Base-by-base conservation (phyloP, 2,113 vertebrate species). In the Ammospiza caudacuta region DNA sequence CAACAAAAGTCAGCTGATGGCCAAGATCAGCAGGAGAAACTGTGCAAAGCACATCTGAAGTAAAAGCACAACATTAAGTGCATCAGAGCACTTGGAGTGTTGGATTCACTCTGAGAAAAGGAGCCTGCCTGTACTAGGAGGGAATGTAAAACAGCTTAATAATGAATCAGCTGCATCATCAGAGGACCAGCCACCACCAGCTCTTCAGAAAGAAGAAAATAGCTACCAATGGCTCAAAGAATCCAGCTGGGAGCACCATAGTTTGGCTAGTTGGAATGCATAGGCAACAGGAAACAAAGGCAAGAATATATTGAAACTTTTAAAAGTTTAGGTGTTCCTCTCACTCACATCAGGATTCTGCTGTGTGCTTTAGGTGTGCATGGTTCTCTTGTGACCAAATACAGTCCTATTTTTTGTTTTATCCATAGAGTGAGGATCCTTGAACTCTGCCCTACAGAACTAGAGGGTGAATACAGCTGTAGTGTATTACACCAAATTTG, bases 391-490 rank as follows among this genome's bases (percentile, higher is more conserved):
- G 1, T 33, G n/a, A 63, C 57, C 58, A 43, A 62, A 76, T 35
- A 43, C 24, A 63, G 16, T 6, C n/a, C 29, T 35, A 21, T 12
- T 63, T 70, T 91, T 68, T 58, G 11, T 5, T 94, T 75, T 22
- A 64, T 63, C n/a, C 20, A 10, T 31, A 58, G 16, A 73, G 23
- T 67, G 52, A 83, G 72, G 69, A 92, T 62, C 24, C 68, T 74
- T 90, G 79, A 93, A 90, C 76, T 89, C 72, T 92, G 59, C 35
- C 64, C 51, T 81, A 81, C 57, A 94, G 93, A 94, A 90, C n/a
- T 31, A 74, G 51, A 64, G 55, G 76, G 68, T 81, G 79, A 92
- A 89, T 90, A 72, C 85, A 95, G 79, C 79, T 96, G 92, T 61
- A 59, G 31, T 39, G 7, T 72, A 94, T 96, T 95, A 96, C 35